phyloP scores from a whole-genome alignment of 2,888 invertebrate species.

The Pecten maximus region DNA sequence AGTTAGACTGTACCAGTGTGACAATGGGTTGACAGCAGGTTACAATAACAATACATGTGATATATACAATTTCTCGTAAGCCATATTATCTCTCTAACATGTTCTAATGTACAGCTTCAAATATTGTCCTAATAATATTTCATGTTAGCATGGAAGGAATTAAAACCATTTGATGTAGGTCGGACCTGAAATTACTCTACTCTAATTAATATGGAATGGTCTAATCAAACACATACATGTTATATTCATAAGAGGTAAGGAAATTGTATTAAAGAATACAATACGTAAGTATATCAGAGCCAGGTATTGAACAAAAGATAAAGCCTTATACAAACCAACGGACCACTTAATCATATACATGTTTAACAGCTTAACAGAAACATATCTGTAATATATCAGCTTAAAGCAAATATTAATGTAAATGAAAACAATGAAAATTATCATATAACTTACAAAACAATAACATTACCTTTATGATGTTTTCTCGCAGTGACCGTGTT shows the following conservation, averaged over 20 bases:
- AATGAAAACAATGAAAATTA: too few species aligned
- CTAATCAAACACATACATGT: neutral
- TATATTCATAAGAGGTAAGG: neutral
- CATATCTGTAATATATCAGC: neutral
- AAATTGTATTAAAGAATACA: slow-evolving; percentile 22
- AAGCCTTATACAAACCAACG: neutral
- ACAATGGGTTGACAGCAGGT: neutral
- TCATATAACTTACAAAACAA: too few species aligned
- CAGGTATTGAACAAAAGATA: neutral
- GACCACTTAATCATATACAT: neutral
- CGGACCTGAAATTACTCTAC: neutral
- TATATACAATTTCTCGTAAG: neutral
- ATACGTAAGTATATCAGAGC: neutral
- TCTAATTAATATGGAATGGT: neutral
- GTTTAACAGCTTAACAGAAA: slow-evolving; percentile 13
- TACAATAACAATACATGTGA: neutral
- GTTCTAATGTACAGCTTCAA: neutral
- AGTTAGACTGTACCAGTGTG: neutral
- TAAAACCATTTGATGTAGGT: neutral
- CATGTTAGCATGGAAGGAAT: neutral
- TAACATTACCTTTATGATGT: too few species aligned
- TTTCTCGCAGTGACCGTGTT: too few species aligned
- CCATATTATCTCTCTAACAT: neutral
- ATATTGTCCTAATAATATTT: neutral
- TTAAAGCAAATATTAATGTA: neutral